Percentiles rank a stretch among this genome's conserved stretches.
Evolutionary conservation across 2,113 vertebrate species (phyloP).

Genomic region (Melanerpes aurifrons): DNA sequence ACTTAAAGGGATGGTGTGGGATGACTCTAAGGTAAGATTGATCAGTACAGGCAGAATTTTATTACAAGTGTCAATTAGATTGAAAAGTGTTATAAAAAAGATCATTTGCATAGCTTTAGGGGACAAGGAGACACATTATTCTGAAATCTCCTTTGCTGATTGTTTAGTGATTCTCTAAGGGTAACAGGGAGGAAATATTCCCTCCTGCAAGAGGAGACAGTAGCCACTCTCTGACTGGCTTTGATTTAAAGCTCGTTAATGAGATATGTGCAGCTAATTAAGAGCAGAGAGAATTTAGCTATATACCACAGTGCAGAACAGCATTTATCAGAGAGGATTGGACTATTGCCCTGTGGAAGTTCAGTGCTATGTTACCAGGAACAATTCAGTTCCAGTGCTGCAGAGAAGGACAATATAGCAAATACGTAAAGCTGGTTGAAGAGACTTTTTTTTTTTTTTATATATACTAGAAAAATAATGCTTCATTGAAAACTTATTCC

Average conservation of each 20-base stretch:
- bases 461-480: slow-evolving; percentile 10
- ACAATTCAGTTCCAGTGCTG: not conserved
- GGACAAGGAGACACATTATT: slow-evolving; percentile 61
- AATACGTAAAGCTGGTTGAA: slow-evolving; percentile 26
- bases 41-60: slow-evolving; percentile 66
- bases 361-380: slow-evolving; percentile 1
- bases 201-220: slow-evolving; percentile 43
- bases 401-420: slow-evolving; percentile 6
- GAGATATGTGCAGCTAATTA: slow-evolving; percentile 58
- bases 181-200: slow-evolving; percentile 53
- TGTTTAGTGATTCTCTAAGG: slow-evolving; percentile 55
- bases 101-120: slow-evolving; percentile 64
- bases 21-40: slow-evolving; percentile 62
- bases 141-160: slow-evolving; percentile 66
- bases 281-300: slow-evolving; percentile 54
- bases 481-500: not conserved
- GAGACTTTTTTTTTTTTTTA: not conserved
- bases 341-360: slow-evolving; percentile 48
- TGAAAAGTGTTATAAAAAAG: slow-evolving; percentile 73
- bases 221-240: slow-evolving; percentile 55
- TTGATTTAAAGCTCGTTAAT: slow-evolving; percentile 63
- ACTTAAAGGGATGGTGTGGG: slow-evolving; percentile 46
- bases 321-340: slow-evolving; percentile 51
- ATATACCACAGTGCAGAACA: slow-evolving; percentile 35
- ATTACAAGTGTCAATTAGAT: slow-evolving; percentile 71